Conservation (phyloP, 2,797 vertebrate genomes). For the Dendrocincla fuliginosa region DNA sequence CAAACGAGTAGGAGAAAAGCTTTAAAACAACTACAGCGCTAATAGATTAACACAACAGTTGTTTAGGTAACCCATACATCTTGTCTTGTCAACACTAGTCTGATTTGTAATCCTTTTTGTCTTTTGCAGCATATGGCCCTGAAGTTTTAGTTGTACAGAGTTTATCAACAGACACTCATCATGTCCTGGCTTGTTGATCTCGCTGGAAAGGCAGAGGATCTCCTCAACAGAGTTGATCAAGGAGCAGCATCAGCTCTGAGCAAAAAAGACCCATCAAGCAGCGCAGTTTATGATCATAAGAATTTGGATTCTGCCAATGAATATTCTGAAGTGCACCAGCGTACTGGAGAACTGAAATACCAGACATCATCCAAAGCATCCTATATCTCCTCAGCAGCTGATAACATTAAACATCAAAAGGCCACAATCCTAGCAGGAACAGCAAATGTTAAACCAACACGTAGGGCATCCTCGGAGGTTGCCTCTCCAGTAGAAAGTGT, state of each 20-base stretch:
- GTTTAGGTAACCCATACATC: neutral
- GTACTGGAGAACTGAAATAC: slow-evolving; percentile 62
- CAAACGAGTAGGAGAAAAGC: neutral
- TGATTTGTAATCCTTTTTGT: neutral
- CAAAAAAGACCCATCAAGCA: slow-evolving; percentile 71
- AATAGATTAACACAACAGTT: neutral
- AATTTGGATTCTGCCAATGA: slow-evolving; percentile 59
- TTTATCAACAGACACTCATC: slow-evolving; percentile 29
- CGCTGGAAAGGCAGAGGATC: slow-evolving; percentile 93
- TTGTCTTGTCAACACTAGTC: neutral
- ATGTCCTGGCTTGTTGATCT: slow-evolving; percentile 97
- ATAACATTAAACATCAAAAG: slow-evolving; percentile 88
- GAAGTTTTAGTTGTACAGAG: neutral
- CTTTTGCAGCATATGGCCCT: slow-evolving; percentile 13
- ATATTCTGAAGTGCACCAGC: slow-evolving; percentile 64
- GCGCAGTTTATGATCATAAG: slow-evolving; percentile 41
- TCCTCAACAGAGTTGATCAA: slow-evolving; percentile 95
- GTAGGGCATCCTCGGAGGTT: slow-evolving; percentile 42
- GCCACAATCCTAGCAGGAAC: slow-evolving; percentile 83
- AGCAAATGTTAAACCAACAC: slow-evolving; percentile 74
- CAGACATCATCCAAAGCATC: slow-evolving; percentile 67
- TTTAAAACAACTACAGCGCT: neutral
- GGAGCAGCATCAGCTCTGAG: slow-evolving; percentile 92
- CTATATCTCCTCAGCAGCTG: slow-evolving; percentile 88
- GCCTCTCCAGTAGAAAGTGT: slow-evolving; percentile 63